Evolutionary conservation across 2,797 vertebrate genomes (phyloP).

Genomic region (Halcyon leucocephala): DNA sequence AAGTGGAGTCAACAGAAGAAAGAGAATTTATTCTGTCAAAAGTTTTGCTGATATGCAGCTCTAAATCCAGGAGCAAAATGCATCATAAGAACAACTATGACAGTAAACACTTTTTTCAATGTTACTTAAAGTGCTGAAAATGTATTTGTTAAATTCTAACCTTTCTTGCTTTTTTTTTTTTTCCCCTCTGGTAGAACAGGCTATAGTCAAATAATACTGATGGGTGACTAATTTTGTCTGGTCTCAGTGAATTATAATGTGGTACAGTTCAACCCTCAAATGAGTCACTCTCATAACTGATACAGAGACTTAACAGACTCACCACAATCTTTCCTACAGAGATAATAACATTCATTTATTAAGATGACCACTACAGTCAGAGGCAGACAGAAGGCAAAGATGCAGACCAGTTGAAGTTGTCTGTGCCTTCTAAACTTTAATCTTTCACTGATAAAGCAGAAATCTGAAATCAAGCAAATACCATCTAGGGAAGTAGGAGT

Average conservation of each 20-base stretch:
- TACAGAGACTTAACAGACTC: neutral
- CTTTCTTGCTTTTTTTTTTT: neutral
- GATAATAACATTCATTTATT: neutral
- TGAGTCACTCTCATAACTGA: slow-evolving; percentile 3
- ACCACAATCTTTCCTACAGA: neutral
- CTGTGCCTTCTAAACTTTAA: neutral
- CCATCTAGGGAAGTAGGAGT: neutral
- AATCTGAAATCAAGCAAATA: neutral
- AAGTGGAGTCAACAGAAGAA: neutral
- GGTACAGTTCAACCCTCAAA: neutral
- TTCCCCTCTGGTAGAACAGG: neutral
- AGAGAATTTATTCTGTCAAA: neutral
- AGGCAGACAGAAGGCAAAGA: neutral
- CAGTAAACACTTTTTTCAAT: neutral
- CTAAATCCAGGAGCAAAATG: neutral
- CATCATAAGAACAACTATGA: neutral
- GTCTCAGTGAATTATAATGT: neutral
- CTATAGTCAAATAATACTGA: neutral
- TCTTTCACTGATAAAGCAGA: neutral
- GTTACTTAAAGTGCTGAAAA: neutral
- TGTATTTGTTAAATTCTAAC: neutral
- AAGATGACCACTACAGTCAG: neutral
- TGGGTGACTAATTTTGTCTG: neutral
- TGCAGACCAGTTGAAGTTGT: neutral
- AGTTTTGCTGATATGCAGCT: neutral